A percentile compares a stretch with the other conserved stretches of the same genome.
Evolutionary conservation across 1,140 invertebrate genomes (phyloP).

Genomic region (Drosophila lacteicornis): DNA sequence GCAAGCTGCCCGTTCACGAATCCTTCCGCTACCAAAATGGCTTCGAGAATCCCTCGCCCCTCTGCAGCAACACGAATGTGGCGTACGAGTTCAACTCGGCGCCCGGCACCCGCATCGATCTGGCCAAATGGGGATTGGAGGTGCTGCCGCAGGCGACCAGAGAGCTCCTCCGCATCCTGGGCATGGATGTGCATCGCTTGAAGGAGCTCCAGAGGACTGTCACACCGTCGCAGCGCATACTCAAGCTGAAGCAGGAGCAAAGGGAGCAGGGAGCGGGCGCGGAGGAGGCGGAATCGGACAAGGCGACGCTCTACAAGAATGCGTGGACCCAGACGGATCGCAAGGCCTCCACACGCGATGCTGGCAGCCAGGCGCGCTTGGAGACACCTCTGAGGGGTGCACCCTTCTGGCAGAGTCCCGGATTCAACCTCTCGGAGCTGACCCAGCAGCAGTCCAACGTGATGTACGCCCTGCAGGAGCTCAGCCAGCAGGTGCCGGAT

Average conservation of each 20-base stretch:
- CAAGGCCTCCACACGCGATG: conserved; percentile 1
- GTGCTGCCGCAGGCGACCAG: conserved; percentile 34
- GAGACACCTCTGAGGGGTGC: not conserved
- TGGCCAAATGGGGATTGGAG: conserved; percentile 63
- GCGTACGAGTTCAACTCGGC: conserved; percentile 64
- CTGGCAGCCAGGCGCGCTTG: conserved; percentile 22
- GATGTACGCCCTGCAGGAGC: conserved; percentile 45
- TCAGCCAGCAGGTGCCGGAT: conserved; percentile 16
- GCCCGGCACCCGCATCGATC: conserved; percentile 27
- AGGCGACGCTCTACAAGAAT: conserved; percentile 37
- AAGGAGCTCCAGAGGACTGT: conserved; percentile 39
- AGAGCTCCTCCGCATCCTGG: conserved; percentile 46
- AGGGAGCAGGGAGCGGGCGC: not conserved
- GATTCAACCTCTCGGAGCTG: conserved; percentile 22
- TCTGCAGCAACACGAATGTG: conserved; percentile 63
- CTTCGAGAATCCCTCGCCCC: conserved; percentile 64
- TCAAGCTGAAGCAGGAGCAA: conserved; percentile 30
- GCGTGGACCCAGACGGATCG: conserved; percentile 36
- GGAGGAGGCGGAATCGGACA: conserved; percentile 14
- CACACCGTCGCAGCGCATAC: conserved; percentile 40
- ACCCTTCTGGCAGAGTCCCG: conserved; percentile 40
- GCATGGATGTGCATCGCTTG: conserved; percentile 35
- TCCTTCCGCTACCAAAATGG: conserved; percentile 18
- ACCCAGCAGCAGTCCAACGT: conserved; percentile 53
- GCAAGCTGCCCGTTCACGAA: conserved; percentile 28